Percentiles rank a stretch among this genome's conserved stretches.
These are phyloP conservation scores for Porites lobata DNA, from an alignment of 92 coral and sea anemone genomes.

Conservation along the genomic window DNA sequence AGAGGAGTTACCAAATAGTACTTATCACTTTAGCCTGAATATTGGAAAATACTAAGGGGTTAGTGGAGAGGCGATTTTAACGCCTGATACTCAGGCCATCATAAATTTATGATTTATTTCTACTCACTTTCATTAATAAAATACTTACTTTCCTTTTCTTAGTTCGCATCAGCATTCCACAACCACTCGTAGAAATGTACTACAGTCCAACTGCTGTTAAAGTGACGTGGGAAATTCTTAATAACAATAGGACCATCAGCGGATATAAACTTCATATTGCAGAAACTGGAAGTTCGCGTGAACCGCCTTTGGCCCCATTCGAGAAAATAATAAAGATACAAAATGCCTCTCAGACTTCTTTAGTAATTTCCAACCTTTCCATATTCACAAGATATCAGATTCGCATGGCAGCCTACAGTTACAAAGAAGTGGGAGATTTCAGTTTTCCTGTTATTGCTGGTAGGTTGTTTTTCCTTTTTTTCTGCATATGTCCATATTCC, in stretches of 20 bases:
- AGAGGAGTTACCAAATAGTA: too few species aligned
- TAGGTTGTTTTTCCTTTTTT: not conserved
- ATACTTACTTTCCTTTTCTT: not conserved
- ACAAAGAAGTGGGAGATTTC: not conserved
- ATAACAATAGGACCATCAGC: not conserved
- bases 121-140: not conserved
- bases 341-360: slow-evolving; percentile 10
- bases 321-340: not conserved
- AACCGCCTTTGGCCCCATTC: not conserved
- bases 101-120: too few species aligned
- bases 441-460: slow-evolving; percentile 26
- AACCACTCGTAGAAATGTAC: not conserved
- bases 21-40: too few species aligned
- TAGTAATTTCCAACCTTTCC: slow-evolving; percentile 6
- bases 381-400: slow-evolving; percentile 22
- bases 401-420: slow-evolving; percentile 5
- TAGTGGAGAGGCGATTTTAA: too few species aligned
- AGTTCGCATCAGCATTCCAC: slow-evolving; percentile 3
- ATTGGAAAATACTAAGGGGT: too few species aligned
- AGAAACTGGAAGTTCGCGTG: not conserved
- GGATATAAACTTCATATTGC: slow-evolving; percentile 16
- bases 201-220: slow-evolving; percentile 25
- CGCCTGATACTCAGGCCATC: too few species aligned
- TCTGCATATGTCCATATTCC: not conserved
- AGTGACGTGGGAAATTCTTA: slow-evolving; percentile 10